phyloP scores from a whole-genome alignment of 53 echinoderm and acorn worm species.

The Patiria pectinifera region DNA sequence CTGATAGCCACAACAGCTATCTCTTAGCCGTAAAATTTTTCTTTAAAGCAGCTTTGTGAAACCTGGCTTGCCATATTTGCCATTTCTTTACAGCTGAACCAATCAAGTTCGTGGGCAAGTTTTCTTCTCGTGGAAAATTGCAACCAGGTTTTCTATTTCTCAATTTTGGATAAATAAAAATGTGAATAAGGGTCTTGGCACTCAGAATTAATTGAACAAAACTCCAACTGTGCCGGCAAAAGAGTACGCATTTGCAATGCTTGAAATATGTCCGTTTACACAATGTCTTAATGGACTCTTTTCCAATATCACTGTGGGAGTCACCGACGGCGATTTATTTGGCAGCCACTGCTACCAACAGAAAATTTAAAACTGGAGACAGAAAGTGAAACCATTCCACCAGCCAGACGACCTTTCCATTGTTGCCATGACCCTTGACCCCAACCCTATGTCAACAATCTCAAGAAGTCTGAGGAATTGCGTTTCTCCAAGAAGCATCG shows the following conservation, averaged over 20 bases:
- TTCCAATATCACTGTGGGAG: background rate
- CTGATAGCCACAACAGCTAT: no score
- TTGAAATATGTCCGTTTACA: background rate
- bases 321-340: background rate
- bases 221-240: no score
- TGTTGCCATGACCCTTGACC: background rate
- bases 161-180: background rate
- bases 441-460: background rate
- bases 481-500: slow-evolving; percentile 1
- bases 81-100: no score
- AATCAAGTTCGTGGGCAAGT: background rate
- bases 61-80: no score
- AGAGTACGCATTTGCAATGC: background rate
- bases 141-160: background rate
- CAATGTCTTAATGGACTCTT: background rate
- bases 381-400: background rate
- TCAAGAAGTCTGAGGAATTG: slow-evolving; percentile 7
- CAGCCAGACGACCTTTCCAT: background rate
- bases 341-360: background rate
- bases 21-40: no score
- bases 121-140: background rate
- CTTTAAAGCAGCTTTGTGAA: no score
- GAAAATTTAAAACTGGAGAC: background rate
- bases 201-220: no score
- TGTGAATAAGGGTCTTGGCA: no score